Base-by-base conservation (phyloP, 2,888 invertebrate genomes). In the Augiades crinisus region DNA sequence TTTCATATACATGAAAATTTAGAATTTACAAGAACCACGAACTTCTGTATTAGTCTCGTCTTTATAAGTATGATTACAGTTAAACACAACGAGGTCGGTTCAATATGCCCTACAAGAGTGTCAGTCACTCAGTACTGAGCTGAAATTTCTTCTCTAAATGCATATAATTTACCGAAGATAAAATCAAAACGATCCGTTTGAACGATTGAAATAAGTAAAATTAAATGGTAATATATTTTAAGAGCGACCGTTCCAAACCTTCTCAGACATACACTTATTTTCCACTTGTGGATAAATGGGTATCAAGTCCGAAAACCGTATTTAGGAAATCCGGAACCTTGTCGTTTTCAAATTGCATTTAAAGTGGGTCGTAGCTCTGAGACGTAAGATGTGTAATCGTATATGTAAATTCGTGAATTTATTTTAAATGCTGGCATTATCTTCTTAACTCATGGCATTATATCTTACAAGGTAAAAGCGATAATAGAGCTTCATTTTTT, bases 221-320 rank as follows among this genome's bases (percentile, higher is more conserved):
- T 12, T 31, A 19, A 2, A 8, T 33, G 19, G 12, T 19, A 45
- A 47, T 31, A 31, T 16, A 22, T 33, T 47, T 47, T 40, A 17
- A 22, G 17, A 7, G 33, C 24, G 13, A 27, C 10, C 22, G 17
- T 41, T 19, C 13, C 12, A 43, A 43, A 27, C 34, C 34, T 24
- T 41, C 34, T 43, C 17, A 43, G 27, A 34, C 41, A 16, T 40
- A 24, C 24, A 50, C 41, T 50, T 50, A 43, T 50, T 43, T 43
- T 41, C 49, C 41, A 43, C 49, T 41, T 50, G 49, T 50, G 41
- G 34, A 50, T 50, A 50, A 49, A 50, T 50, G 41, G 31, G 34
- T 24, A 50, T 17, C 10, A 17, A 43, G 49, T 50, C 49, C 41
- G 27, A 43, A n/a, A 27, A 24, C 31, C 41, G 49, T 43, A 34